Evolutionary conservation across 1,140 invertebrate species (phyloP), one percentile per base, ranked within the genome.

Genomic region (Sinella curviseta): DNA sequence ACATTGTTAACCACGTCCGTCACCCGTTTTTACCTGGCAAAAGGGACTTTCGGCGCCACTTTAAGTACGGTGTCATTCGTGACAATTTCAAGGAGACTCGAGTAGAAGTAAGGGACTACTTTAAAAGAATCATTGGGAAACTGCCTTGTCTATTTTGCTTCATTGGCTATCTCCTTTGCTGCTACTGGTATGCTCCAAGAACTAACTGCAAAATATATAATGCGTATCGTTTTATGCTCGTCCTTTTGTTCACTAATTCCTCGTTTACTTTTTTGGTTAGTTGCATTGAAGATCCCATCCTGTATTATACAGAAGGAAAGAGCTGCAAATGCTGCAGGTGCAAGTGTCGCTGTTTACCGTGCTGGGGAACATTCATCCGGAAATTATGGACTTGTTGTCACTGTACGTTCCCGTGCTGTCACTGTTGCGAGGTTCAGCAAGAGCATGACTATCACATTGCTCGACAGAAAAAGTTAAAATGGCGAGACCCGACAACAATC

Each of bases 151-250:
- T 36, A 3, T 75, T 75, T 48, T 36, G 35, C 39, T 75, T 2
- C 28, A 24, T 75, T 16, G 34, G 74, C 2, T 75, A 48, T 17
- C n/a, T 36, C 74, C 39, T 36, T 48, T 48, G 33, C 39, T 36
- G 39, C 28, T 75, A 24, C 39, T 75, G 74, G 74, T 75, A 75
- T n/a, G n/a, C n/a, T n/a, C n/a, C n/a, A n/a, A n/a, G n/a, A n/a
- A n/a, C n/a, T n/a, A 12, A 34, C 34, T 74, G 1, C 70, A 74
- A 74, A 31, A 4, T 74, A 28, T 12, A 31, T 74, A 31, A 67
- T 67, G n/a, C 24, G 60, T 67, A 26, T 14, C 4, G 8, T 67
- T 12, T 67, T 67, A 12, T 30, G 24, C 24, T 65, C 24, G 16
- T 26, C 16, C 24, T 26, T 65, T 8, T 12, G 8, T 17, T 8